Evolutionary conservation across 1,140 invertebrate genomes (phyloP).

Genomic region (Babylonia areolata): DNA sequence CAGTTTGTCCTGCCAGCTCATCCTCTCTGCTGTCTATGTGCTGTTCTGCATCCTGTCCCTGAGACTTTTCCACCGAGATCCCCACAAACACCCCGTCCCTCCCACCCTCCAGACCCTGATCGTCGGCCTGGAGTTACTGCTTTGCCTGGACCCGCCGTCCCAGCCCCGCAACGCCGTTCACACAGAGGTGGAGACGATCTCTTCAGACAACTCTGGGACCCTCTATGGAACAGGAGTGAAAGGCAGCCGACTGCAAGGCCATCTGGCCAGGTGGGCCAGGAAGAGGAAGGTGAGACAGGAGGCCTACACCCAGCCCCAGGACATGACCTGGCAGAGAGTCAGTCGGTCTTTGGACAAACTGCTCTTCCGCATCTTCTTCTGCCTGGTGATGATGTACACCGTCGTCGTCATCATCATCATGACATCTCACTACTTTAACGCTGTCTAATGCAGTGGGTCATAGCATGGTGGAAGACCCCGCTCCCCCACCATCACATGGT

Average conservation of each 20-base stretch:
- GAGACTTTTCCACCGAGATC: conserved; percentile 28
- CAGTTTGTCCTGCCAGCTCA: conserved; percentile 10
- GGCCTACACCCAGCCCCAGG: too few species aligned
- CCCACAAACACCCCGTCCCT: conserved; percentile 27
- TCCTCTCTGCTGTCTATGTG: conserved; percentile 14
- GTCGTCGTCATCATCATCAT: too few species aligned
- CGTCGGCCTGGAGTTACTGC: conserved; percentile 25
- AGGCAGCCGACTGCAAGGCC: neutral
- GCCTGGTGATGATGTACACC: too few species aligned
- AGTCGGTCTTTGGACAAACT: too few species aligned
- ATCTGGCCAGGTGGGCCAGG: neutral
- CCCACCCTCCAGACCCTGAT: neutral
- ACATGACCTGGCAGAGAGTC: too few species aligned
- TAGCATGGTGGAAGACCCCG: too few species aligned
- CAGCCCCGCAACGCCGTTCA: too few species aligned
- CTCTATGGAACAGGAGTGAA: neutral
- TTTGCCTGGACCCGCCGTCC: conserved; percentile 16
- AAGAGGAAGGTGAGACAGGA: neutral
- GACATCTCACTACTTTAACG: too few species aligned
- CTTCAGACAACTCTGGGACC: neutral
- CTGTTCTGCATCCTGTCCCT: conserved; percentile 30
- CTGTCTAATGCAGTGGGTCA: too few species aligned
- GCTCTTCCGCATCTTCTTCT: too few species aligned
- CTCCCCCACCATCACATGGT: too few species aligned
- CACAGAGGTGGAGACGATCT: neutral